Evolutionary conservation across 2,888 invertebrate genomes (phyloP), one percentile per base, ranked within the genome.

Genomic region (Phymatocera aterrima): DNA sequence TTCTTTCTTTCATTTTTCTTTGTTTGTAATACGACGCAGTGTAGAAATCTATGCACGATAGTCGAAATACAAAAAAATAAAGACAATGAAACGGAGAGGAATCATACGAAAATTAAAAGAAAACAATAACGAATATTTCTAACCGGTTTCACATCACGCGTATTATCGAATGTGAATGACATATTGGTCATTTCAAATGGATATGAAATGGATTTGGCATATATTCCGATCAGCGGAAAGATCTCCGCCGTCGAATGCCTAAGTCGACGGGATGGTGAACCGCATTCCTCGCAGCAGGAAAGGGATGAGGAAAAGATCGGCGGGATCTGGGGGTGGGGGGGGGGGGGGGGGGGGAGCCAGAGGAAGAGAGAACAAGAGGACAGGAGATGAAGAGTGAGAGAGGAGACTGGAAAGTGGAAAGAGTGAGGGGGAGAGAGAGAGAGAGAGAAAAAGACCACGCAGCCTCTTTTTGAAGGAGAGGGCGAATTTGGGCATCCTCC

Each of bases 201-300:
- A 57, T 24, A 51, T 57, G 40, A 57, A 72, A 72, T 72, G 72
- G 34, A 72, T 72, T 72, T 72, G 72, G 72, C 72, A 72, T 72
- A 72, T 40, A 72, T 72, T 72, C 18, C 72, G 51, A 72, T 72
- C 72, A 8, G 24, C 75, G 57, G 21, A 5, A 21, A 75, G 54
- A 75, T 75, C 43, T 75, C 24, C 75, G 37, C 21, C 75, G 57
- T 75, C 54, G 74, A 54, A 75, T 43, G 57, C 40, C 54, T 57
- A 75, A 54, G 74, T 75, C 57, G 75, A 75, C 37, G 57, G 75
- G 28, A 57, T 34, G 75, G 75, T 48, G 75, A 57, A 75, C 75
- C 57, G 54, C 75, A 75, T 75, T 75, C 75, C 75, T 75, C 28
- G 40, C 34, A 28, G n/a, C 37, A 60, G 57, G 15, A 72, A 72